Evolutionary conservation across 1,140 invertebrate genomes (phyloP), one percentile per base, ranked within the genome.

Genomic region (Drosophila tsacasi): DNA sequence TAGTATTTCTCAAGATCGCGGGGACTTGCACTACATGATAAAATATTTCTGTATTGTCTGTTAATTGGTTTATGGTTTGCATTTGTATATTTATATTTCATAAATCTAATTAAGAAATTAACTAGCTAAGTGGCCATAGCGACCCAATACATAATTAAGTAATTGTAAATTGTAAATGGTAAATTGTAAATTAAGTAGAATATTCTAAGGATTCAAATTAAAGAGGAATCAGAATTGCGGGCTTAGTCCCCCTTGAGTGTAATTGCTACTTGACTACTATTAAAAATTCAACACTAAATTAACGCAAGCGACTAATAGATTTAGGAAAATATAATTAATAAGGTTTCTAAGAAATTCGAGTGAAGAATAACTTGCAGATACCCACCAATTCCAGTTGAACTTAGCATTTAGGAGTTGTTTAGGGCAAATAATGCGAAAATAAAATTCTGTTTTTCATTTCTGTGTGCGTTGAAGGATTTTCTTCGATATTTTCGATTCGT

Each of bases 71-170:
- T 80, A 62, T 76, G 80, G 80, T 71, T 82, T 54, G 62, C 37
- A 44, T 69, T 50, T 59, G 49, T 49, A 50, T 59, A 81, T 63
- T 78, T 59, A 27, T 66, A 71, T 64, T 64, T 66, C 71, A 55
- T 83, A 69, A 89, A 25, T 68, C 79, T 87, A 89, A 86, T 89
- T 84, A 81, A 75, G 50, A 87, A 87, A 81, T 65, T 69, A 89
- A 79, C 85, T 87, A 84, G 57, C 80, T 84, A 89, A 58, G 42
- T 47, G 58, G 37, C 35, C 58, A 10, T 21, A 13, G 13, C 10
- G 54, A 42, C 61, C 61, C 46, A 58, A 73, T 72, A 73, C 67
- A 61, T 72, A 73, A 67, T 44, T 67, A 67, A 44, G 37, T 67
- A 68, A 55, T 55, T 44, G 23, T 64, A 42, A 69, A 69, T 64